These are phyloP conservation scores for Tichodroma muraria DNA, from an alignment of 2,113 vertebrate species.

Conservation along the genomic window DNA sequence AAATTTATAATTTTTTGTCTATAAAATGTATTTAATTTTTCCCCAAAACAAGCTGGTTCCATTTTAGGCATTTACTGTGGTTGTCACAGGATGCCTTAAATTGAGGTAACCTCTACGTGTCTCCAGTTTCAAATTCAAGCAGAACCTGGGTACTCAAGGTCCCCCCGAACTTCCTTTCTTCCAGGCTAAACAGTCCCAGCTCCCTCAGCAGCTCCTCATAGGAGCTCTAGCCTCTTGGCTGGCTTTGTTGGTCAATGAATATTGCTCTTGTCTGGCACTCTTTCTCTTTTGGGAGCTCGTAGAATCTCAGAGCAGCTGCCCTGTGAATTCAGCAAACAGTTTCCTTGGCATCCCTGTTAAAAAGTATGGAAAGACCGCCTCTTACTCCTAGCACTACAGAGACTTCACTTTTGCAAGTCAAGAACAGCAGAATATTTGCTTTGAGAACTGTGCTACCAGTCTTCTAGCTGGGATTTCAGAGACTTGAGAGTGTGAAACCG, in stretches of 20 bases:
- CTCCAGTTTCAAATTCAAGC: background rate
- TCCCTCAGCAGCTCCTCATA: background rate
- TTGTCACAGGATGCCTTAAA: background rate
- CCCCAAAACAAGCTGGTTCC: background rate
- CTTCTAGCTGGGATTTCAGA: background rate
- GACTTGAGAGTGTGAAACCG: background rate
- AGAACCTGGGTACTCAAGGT: background rate
- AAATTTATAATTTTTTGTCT: background rate
- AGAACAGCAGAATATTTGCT: background rate
- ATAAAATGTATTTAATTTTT: background rate
- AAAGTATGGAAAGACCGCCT: background rate
- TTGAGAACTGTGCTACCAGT: background rate
- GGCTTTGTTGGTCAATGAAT: background rate
- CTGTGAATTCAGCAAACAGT: background rate
- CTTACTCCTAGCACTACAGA: background rate
- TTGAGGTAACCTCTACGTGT: background rate
- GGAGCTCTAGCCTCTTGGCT: background rate
- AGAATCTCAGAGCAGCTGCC: background rate
- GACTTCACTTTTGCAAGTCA: background rate
- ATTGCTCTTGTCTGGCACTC: background rate
- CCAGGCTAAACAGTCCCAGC: background rate
- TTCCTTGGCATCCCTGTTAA: rapidly evolving
- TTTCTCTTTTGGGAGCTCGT: background rate
- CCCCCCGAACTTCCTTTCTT: background rate
- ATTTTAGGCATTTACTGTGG: background rate